phyloP scores from a whole-genome alignment of 53 echinoderm and acorn worm species.

The Holothuria scabra region DNA sequence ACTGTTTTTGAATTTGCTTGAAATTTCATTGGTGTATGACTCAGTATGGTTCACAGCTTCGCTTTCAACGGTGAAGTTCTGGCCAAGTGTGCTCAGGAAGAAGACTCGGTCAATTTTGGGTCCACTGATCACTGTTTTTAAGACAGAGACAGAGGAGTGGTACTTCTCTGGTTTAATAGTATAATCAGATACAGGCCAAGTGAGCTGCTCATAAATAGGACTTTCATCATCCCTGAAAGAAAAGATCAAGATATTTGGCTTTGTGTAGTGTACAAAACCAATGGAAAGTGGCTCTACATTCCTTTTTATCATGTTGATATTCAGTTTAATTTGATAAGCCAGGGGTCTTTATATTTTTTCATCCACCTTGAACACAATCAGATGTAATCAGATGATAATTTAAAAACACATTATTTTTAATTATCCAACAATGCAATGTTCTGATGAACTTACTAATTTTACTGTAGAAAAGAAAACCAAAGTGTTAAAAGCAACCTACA shows the following conservation, averaged over 20 bases:
- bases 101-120: constrained; percentile 43
- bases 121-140: constrained; percentile 10
- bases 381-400: too few species aligned
- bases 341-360: too few species aligned
- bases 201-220: constrained; percentile 83
- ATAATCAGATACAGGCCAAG: constrained; percentile 73
- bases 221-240: constrained; percentile 89
- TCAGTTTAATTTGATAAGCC: too few species aligned
- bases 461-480: too few species aligned
- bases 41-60: not conserved
- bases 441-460: too few species aligned
- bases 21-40: constrained; percentile 56
- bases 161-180: constrained; percentile 86
- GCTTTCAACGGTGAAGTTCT: constrained; percentile 76
- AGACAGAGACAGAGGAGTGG: constrained; percentile 52
- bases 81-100: constrained; percentile 58
- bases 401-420: too few species aligned
- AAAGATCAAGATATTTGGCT: not conserved
- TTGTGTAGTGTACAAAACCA: too few species aligned
- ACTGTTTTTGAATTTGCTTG: constrained; percentile 69
- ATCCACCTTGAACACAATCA: too few species aligned
- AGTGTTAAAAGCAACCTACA: too few species aligned
- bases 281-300: too few species aligned
- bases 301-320: too few species aligned
- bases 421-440: too few species aligned